Evolutionary conservation across 2,113 vertebrate genomes (phyloP).

Genomic region (Daphoenositta chrysoptera): DNA sequence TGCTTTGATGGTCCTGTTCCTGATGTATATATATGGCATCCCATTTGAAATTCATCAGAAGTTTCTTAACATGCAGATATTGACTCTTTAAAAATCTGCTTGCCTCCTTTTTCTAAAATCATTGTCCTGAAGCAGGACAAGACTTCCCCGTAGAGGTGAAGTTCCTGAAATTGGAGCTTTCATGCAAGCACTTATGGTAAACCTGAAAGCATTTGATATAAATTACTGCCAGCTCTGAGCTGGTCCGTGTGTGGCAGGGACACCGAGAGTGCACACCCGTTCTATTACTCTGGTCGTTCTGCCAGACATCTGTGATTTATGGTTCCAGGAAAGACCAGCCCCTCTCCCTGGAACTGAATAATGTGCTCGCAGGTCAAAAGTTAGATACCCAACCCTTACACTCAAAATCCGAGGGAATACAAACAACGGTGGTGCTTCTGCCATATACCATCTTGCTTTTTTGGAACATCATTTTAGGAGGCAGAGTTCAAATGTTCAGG

Average conservation of each 20-base stretch:
- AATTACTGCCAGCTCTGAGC: not conserved
- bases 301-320: not conserved
- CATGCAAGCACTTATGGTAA: not conserved
- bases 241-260: not conserved
- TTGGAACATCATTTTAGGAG: not conserved
- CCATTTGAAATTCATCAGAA: not conserved
- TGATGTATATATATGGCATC: not conserved
- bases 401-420: not conserved
- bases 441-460: not conserved
- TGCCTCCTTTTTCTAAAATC: not conserved
- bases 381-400: not conserved
- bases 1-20: not conserved
- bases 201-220: not conserved
- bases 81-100: not conserved
- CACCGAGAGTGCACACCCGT: not conserved
- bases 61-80: not conserved
- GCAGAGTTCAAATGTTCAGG: not conserved
- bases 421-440: not conserved
- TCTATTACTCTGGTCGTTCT: too few species aligned
- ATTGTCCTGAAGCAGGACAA: not conserved
- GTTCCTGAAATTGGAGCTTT: not conserved
- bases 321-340: not conserved
- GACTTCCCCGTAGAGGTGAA: not conserved
- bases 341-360: not conserved
- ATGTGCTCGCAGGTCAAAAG: not conserved